Conservation (phyloP, 2,888 invertebrate genomes). For the Ormyrus rosae region DNA sequence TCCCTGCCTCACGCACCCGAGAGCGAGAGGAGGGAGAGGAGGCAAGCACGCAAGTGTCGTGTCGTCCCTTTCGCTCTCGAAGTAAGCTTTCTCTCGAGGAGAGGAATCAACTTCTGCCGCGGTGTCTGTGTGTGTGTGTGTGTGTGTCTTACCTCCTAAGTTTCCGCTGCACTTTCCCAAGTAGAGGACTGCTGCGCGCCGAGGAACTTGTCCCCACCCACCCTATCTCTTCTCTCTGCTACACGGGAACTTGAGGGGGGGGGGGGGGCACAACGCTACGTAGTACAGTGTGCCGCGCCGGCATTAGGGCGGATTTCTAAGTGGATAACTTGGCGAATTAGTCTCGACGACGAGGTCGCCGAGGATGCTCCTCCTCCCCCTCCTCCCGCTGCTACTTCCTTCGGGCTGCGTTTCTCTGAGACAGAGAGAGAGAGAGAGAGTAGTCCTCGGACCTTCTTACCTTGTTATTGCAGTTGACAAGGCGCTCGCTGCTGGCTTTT, state of each 20-base stretch:
- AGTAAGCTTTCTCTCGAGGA: conserved; percentile 4
- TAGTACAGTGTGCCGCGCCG: conserved; percentile 30
- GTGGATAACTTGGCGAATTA: conserved; percentile 72
- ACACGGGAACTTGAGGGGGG: no score
- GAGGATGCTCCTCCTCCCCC: conserved; percentile 28
- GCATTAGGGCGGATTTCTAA: conserved; percentile 70
- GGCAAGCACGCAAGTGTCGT: neutral
- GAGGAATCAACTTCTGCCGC: conserved; percentile 5
- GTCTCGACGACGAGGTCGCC: conserved; percentile 55
- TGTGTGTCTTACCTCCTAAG: no score
- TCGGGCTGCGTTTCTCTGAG: conserved; percentile 47
- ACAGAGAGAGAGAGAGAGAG: neutral
- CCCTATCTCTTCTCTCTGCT: no score
- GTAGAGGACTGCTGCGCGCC: conserved; percentile 5
- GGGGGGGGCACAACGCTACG: no score
- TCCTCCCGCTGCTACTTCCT: conserved; percentile 12
- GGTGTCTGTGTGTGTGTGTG: no score
- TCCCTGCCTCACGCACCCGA: neutral
- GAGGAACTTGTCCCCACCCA: neutral
- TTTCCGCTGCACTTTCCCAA: conserved; percentile 16
- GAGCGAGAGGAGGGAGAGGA: neutral
- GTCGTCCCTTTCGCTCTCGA: neutral
- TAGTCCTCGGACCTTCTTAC: neutral
- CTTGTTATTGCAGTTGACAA: neutral
- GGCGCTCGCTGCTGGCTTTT: neutral